Percentiles rank a stretch among this genome's conserved stretches.
phyloP scores from a whole-genome alignment of 23 tunicate genomes.

The Aplidium turbinatum region DNA sequence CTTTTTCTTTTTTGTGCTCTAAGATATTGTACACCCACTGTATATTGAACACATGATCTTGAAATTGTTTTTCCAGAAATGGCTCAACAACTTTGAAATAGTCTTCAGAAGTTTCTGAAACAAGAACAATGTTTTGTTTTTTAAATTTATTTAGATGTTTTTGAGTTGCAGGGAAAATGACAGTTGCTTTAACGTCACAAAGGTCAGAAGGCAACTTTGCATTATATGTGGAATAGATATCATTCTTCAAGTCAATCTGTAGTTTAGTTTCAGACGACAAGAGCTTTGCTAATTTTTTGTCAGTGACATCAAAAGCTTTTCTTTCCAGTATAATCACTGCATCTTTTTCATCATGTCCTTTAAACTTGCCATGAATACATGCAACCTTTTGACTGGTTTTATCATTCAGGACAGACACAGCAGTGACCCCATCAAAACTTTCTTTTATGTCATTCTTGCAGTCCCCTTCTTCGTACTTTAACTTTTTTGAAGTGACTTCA shows the following conservation, averaged over 20 bases:
- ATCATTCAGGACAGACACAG: constrained; percentile 58
- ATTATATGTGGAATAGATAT: constrained; percentile 68
- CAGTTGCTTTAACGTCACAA: constrained; percentile 62
- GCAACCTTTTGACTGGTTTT: constrained; percentile 49
- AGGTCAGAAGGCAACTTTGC: constrained; percentile 33
- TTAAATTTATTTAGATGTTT: constrained; percentile 77
- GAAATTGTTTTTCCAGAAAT: constrained; percentile 57
- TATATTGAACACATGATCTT: constrained; percentile 47
- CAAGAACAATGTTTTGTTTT: constrained; percentile 48
- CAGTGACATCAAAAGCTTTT: constrained; percentile 53
- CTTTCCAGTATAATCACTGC: constrained; percentile 85
- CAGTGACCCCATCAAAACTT: constrained; percentile 28
- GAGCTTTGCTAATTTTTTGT: constrained; percentile 31
- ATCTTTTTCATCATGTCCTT: constrained; percentile 21
- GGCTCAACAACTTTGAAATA: constrained; percentile 57
- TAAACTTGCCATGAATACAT: constrained; percentile 73
- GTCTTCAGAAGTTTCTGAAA: constrained; percentile 71
- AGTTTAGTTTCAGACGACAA: constrained; percentile 64
- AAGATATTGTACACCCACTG: constrained; percentile 97
- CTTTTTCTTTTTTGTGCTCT: constrained; percentile 72
- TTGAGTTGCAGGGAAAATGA: constrained; percentile 88
- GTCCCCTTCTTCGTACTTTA: too few relatives aligned
- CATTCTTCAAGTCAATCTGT: constrained; percentile 45
- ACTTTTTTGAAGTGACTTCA: too few relatives aligned
- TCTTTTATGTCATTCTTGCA: not conserved